Evolutionary conservation across 2,797 vertebrate genomes (phyloP).

Genomic region (Rhabdophis nuchalis): DNA sequence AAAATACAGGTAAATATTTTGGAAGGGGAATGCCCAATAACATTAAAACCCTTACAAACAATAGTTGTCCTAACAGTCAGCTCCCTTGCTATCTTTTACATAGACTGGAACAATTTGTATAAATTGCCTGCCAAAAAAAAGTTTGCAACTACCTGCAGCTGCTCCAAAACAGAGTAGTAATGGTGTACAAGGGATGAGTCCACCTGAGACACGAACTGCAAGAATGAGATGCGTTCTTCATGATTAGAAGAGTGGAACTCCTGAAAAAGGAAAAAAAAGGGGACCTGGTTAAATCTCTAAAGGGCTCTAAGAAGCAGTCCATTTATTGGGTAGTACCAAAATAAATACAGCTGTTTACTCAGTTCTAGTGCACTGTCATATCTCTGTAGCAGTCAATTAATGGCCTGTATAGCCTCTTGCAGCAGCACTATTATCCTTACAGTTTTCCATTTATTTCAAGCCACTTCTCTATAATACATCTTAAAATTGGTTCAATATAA

Average conservation of each 20-base stretch:
- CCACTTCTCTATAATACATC: not conserved
- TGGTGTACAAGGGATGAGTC: slow-evolving; percentile 59
- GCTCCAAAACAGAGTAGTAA: slow-evolving; percentile 57
- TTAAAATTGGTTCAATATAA: not conserved
- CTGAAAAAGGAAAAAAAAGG: slow-evolving; percentile 23
- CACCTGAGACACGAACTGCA: slow-evolving; percentile 56
- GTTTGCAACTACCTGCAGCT: slow-evolving; percentile 56
- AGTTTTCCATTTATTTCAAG: not conserved
- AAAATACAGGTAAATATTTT: not conserved
- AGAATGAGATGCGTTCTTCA: slow-evolving; percentile 41
- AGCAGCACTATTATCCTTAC: not conserved
- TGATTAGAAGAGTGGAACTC: slow-evolving; percentile 63
- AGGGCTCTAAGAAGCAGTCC: not conserved
- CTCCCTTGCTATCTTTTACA: not conserved
- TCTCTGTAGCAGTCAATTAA: not conserved
- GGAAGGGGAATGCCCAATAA: not conserved
- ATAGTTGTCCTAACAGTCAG: not conserved
- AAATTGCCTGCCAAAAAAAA: not conserved
- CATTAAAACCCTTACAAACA: not conserved
- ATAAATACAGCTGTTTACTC: not conserved
- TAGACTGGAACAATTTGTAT: not conserved
- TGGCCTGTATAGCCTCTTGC: not conserved
- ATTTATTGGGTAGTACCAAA: not conserved
- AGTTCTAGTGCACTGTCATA: too few relatives aligned
- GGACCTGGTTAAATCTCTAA: not conserved